Base-by-base conservation (phyloP, 2,113 vertebrate genomes). In the Gymnogyps californianus region DNA sequence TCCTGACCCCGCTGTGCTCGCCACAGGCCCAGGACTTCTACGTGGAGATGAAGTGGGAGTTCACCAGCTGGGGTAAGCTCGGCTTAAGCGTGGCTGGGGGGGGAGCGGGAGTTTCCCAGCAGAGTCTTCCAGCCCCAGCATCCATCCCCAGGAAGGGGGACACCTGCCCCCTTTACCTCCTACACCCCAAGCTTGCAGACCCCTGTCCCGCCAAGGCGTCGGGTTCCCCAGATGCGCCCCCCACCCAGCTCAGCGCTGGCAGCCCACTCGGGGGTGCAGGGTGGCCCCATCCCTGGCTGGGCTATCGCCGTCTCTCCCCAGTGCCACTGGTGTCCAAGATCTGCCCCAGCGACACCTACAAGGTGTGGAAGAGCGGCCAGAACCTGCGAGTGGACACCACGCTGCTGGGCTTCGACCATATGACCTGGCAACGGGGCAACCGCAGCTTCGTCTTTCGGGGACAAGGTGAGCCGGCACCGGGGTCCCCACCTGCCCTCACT, bases 31-130 rank as follows among this genome's bases (percentile, higher is more conserved):
- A 99, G 97, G 99, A 99, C 96, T 99, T 99, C 98, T 99, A 99
- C 3, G 99, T 99, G 97, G 99, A 99, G 98, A 99, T 99, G 99
- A 99, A 99, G 92, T 99, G 99, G 99, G 99, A 99, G 93, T 99
- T 99, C 96, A 99, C 99, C 31, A 99, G 99, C 97, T 99, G 99
- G 99, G 99, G 99, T 99, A 97, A 98, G 99, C 98, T 66, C 0
- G 0, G 88, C 64, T 61, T 52, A 38, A 69, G 74, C 1, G 0
- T 40, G 13, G 31, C 31, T 69, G 12, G 57, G 58, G 36, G 49
- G 22, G 38, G 13, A 55, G 20, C 0, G 5, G 69, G 72, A n/a
- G 46, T 66, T 87, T 82, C 72, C 69, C 51, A 40, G 64, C 61
- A 55, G 19, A 38, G 52, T 47, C 32, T 36, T 49, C 40, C n/a